These are phyloP conservation scores for Tetragonisca angustula DNA, from an alignment of 2,888 invertebrate species.

Conservation along the genomic window DNA sequence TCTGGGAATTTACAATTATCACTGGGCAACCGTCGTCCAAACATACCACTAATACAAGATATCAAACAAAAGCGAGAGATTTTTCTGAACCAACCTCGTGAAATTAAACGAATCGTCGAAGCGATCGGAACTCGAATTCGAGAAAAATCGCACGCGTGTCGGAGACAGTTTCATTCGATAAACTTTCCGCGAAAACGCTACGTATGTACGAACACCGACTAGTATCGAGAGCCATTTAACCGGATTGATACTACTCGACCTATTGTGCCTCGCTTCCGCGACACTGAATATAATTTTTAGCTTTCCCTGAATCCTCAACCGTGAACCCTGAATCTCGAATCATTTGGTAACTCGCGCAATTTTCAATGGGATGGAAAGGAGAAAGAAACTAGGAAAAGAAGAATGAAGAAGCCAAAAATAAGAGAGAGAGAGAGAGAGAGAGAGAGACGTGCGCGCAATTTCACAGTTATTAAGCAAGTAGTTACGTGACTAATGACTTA, in stretches of 20 bases:
- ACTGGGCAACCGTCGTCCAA: too few relatives aligned
- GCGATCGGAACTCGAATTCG: conserved; percentile 32
- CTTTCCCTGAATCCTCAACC: background rate
- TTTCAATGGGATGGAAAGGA: conserved; percentile 18
- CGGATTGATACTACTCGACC: conserved; percentile 53
- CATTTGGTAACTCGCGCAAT: conserved; percentile 27
- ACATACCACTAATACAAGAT: too few relatives aligned
- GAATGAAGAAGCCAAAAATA: background rate
- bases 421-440: too few relatives aligned
- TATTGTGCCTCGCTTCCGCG: conserved; percentile 4
- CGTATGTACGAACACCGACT: background rate
- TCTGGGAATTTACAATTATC: too few relatives aligned
- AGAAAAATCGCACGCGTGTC: background rate
- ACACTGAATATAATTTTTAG: conserved; percentile 49
- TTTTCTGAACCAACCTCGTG: background rate
- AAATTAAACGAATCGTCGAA: conserved; percentile 16
- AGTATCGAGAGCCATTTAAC: conserved; percentile 46
- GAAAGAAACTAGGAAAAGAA: background rate
- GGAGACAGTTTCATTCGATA: conserved; percentile 25
- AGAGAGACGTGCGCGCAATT: conserved; percentile 24
- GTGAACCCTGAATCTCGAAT: too few relatives aligned
- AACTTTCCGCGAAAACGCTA: conserved; percentile 12
- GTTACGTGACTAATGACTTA: conserved; percentile 55
- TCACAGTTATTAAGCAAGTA: conserved; percentile 58
- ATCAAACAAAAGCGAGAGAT: background rate